phyloP scores from a whole-genome alignment of 1,140 invertebrate genomes.

The Oncopeltus fasciatus region DNA sequence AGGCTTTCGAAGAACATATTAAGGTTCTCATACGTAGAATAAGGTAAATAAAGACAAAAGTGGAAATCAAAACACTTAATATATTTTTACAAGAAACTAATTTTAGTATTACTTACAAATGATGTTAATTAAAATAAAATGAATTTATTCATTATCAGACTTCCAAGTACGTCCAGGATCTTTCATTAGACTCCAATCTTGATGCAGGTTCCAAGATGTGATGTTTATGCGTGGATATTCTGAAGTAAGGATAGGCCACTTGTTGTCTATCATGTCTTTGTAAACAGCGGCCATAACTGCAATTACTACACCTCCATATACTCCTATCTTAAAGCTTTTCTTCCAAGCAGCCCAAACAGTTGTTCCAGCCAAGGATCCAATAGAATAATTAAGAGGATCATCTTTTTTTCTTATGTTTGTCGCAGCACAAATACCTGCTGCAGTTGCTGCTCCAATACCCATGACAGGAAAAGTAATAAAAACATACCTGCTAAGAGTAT shows the following conservation, averaged over 20 bases:
- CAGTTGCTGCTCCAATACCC: constrained; percentile 43
- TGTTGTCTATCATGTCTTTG: constrained; percentile 37
- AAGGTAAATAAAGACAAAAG: too few species aligned
- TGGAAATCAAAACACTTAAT: too few species aligned
- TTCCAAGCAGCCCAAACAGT: constrained; percentile 40
- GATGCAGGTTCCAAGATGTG: background rate
- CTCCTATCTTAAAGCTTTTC: constrained; percentile 27
- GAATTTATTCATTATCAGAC: too few species aligned
- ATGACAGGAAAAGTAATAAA: constrained; percentile 31
- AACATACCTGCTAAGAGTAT: constrained; percentile 33
- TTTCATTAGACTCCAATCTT: background rate
- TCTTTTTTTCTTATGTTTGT: constrained; percentile 46
- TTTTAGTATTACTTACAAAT: too few species aligned
- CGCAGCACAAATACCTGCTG: constrained; percentile 39
- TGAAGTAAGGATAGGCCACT: constrained; percentile 28
- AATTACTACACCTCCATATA: constrained; percentile 26
- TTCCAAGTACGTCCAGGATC: background rate
- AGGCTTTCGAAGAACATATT: too few species aligned
- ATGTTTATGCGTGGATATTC: background rate
- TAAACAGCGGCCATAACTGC: constrained; percentile 38
- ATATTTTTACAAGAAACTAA: too few species aligned
- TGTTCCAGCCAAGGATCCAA: constrained; percentile 40
- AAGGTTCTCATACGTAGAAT: too few species aligned
- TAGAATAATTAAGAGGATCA: constrained; percentile 33
- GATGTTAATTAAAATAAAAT: too few species aligned